A percentile compares a stretch with the other conserved stretches of the same genome.
phyloP scores from a whole-genome alignment of 2,113 vertebrate species.

The Ardeotis arabs region DNA sequence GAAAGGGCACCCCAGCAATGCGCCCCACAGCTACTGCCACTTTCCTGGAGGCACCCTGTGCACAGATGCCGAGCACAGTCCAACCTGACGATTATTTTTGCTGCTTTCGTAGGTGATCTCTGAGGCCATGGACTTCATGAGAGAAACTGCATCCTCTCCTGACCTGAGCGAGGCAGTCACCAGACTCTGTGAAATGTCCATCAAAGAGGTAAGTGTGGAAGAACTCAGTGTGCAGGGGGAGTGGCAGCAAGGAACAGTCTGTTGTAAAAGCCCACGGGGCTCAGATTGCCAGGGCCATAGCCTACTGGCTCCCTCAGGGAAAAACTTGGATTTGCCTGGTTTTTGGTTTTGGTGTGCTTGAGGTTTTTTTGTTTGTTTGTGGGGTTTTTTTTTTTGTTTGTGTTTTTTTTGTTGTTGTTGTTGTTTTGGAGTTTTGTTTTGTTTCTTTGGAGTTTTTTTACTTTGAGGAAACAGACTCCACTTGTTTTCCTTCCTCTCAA shows the following conservation, averaged over 20 bases:
- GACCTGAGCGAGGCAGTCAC: conserved; percentile 39
- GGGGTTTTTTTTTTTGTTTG: no score
- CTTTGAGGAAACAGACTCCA: not conserved
- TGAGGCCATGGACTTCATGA: conserved; percentile 57
- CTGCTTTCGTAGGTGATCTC: conserved; percentile 39
- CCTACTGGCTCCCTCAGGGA: not conserved
- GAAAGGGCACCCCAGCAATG: not conserved
- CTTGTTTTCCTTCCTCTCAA: not conserved
- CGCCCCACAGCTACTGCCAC: not conserved
- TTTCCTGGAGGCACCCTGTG: not conserved
- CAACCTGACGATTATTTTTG: not conserved
- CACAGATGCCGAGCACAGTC: not conserved
- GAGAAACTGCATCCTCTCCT: not conserved
- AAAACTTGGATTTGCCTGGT: not conserved
- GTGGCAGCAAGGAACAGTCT: not conserved
- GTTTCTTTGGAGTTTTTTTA: not conserved
- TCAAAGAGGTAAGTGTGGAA: conserved; percentile 28
- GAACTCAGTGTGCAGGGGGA: not conserved
- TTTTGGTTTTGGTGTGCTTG: not conserved
- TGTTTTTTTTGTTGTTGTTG: no score
- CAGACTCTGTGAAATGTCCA: conserved; percentile 6
- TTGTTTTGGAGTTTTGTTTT: no score
- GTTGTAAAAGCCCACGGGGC: not conserved
- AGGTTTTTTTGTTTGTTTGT: not conserved
- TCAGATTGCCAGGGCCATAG: not conserved